Conservation (phyloP, 2,888 invertebrate genomes). For the Hirtodrosophila duncani region DNA sequence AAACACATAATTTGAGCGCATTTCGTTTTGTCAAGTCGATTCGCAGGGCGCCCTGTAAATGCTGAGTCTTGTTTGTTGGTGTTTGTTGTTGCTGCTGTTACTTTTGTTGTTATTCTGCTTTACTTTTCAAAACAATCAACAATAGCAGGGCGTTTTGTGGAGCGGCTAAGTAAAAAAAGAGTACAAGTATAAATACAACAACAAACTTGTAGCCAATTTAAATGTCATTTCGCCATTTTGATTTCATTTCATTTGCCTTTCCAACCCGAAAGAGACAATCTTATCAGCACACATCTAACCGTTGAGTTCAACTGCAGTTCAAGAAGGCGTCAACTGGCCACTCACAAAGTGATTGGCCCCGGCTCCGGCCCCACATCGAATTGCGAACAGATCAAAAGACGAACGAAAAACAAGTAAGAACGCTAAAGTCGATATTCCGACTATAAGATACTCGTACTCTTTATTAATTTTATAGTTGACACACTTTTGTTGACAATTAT, state of each 20-base stretch:
- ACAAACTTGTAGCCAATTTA: constrained; percentile 62
- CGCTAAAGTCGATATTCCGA: too few relatives aligned
- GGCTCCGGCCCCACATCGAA: constrained; percentile 38
- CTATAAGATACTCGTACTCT: too few relatives aligned
- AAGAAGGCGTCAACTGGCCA: constrained; percentile 61
- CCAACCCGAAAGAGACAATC: constrained; percentile 21
- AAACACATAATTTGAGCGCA: constrained; percentile 57
- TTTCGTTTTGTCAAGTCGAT: constrained; percentile 62
- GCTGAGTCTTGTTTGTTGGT: constrained; percentile 4
- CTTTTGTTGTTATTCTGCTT: constrained; percentile 13
- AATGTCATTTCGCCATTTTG: constrained; percentile 70
- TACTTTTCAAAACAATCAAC: constrained; percentile 27
- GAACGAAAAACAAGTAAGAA: constrained; percentile 33
- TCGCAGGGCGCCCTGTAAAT: constrained; percentile 37
- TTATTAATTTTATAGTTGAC: too few relatives aligned
- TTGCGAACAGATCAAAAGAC: constrained; percentile 35
- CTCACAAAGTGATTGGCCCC: constrained; percentile 50
- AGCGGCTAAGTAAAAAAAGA: constrained; percentile 30
- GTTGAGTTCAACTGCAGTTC: constrained; percentile 12
- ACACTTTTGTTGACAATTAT: too few relatives aligned
- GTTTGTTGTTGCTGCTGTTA: constrained; percentile 18
- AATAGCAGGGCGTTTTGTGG: constrained; percentile 43
- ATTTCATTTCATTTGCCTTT: constrained; percentile 39
- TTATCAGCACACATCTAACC: constrained; percentile 38
- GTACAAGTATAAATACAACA: too few relatives aligned